Percentiles rank a stretch among this genome's conserved stretches.
Evolutionary conservation across 2,888 invertebrate species (phyloP).

Genomic region (Acanthosepion lycidas): DNA sequence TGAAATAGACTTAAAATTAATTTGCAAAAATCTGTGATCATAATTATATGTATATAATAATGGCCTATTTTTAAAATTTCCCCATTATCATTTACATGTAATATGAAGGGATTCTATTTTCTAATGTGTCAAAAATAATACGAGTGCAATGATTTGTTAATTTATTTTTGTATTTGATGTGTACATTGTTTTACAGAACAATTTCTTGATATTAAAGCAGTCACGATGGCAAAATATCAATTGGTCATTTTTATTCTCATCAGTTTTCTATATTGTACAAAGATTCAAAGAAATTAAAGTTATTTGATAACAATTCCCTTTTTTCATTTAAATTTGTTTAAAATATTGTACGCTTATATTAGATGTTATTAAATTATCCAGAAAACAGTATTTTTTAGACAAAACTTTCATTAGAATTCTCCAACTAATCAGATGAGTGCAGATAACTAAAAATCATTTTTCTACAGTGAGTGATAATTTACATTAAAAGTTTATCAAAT

Average conservation of each 20-base stretch:
- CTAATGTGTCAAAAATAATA: constrained; percentile 6
- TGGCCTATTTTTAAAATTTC: neutral
- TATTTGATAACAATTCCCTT: neutral
- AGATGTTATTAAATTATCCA: neutral
- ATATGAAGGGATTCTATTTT: constrained; percentile 15
- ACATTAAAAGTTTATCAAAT: neutral
- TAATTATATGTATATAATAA: neutral
- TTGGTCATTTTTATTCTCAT: neutral
- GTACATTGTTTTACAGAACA: neutral
- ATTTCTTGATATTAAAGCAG: neutral
- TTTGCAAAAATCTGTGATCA: neutral
- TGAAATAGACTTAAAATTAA: neutral
- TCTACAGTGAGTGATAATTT: neutral
- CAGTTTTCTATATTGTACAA: neutral
- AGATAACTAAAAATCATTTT: neutral
- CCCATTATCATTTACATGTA: neutral
- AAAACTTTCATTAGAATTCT: neutral
- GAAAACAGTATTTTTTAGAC: neutral
- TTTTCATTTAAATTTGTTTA: neutral
- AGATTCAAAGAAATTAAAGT: neutral
- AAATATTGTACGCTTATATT: neutral
- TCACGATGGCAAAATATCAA: neutral
- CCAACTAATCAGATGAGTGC: neutral
- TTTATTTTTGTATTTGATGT: constrained; percentile 18
- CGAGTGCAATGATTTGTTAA: neutral